Conservation (phyloP, 1,140 invertebrate genomes). For the Leptopilina boulardi region DNA sequence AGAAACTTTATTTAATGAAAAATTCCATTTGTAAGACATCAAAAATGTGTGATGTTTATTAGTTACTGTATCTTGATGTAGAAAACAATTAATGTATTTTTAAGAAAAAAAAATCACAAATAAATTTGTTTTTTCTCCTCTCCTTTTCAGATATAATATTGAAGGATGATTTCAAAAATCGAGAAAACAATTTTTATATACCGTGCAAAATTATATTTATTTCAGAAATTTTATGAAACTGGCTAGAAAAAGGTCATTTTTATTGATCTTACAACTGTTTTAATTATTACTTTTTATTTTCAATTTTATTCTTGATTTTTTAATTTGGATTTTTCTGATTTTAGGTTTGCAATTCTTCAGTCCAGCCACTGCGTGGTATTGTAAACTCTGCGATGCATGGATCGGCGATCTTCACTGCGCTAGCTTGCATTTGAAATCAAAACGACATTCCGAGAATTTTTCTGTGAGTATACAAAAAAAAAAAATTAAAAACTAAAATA, state of each 20-base stretch:
- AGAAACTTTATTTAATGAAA: not conserved
- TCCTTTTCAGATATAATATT: constrained; percentile 52
- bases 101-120: constrained; percentile 35
- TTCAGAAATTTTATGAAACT: constrained; percentile 67
- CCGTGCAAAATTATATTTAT: constrained; percentile 55
- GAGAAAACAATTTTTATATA: not conserved
- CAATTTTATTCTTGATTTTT: constrained; percentile 14
- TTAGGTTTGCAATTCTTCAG: constrained; percentile 90
- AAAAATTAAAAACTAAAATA: constrained; percentile 39
- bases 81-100: constrained; percentile 25
- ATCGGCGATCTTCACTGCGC: constrained; percentile 92
- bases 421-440: constrained; percentile 87
- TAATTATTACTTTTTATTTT: constrained; percentile 45
- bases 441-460: constrained; percentile 86
- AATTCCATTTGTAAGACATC: not conserved
- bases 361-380: constrained; percentile 91
- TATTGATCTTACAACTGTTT: constrained; percentile 64
- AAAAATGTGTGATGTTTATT: constrained; percentile 13
- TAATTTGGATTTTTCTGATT: constrained; percentile 66
- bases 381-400: constrained; percentile 89
- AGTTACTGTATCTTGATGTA: not conserved
- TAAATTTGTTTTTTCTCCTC: constrained; percentile 48
- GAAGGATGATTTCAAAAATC: not conserved
- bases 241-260: constrained; percentile 64
- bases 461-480: constrained; percentile 78